Base-by-base conservation (phyloP, 2,888 invertebrate species). In the Cosmia trapezina region DNA sequence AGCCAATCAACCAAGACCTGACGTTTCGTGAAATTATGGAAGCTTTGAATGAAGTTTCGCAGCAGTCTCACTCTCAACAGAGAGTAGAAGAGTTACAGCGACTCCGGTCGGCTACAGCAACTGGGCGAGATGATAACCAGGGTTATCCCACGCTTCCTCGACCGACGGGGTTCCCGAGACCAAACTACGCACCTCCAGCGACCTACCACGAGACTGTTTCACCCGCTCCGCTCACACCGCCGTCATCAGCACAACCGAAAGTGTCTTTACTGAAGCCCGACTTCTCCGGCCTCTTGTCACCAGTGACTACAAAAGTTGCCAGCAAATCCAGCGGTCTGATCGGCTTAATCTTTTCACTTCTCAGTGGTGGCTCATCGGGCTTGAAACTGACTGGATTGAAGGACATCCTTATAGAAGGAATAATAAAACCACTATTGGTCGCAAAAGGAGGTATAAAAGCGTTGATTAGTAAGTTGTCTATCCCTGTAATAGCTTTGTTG, bases 361-460 rank as follows among this genome's bases (percentile, higher is more conserved):
- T 96, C 37, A 89, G 91, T 0, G 93, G 95, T 28, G 89, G 93
- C 1, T 81, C 90, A 0, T 91, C 91, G 43, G 92, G 91, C 67
- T 78, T 90, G 4, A 89, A 92, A 77, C 66, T 93, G 59, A 90
- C 88, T 80, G 95, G 95, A 19, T 89, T 96, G 45, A 94, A 93
- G 77, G 94, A 94, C 51, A 83, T 94, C 7, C 83, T 95, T 28
- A 89, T 94, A 54, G 93, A 95, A 54, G 94, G 95, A 12, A 92
- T 96, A 72, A 80, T 96, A 53, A 94, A 90, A 74, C 95, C 96
- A 2, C 86, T 96, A 9, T 84, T 95, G 51, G 73, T 87, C 0
- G 93, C 93, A 43, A 95, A 94, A 86, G 92, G 93, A 4, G 94
- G 94, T 1, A 82, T 96, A 12, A 95, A 95, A 80, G 87, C 93